phyloP scores from a whole-genome alignment of 2,797 vertebrate genomes.

The Gymnopithys bicolor region DNA sequence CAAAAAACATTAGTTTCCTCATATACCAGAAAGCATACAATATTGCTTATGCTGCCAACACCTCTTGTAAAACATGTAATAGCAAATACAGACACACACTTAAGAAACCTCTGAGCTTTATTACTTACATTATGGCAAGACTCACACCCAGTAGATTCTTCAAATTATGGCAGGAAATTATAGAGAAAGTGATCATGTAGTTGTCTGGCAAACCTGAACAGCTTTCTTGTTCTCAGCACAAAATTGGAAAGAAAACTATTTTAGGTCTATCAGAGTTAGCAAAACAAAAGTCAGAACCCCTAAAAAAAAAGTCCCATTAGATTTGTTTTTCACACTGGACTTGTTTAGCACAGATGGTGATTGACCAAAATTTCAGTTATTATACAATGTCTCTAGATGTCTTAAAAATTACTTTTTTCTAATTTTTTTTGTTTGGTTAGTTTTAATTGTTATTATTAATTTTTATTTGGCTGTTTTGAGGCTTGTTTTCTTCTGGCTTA shows the following conservation, averaged over 20 bases:
- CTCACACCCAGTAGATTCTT: neutral
- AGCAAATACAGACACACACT: neutral
- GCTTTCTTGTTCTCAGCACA: neutral
- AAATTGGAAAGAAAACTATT: neutral
- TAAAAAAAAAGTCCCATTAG: neutral
- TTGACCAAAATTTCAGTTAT: neutral
- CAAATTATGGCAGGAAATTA: neutral
- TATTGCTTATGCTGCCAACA: neutral
- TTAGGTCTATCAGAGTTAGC: neutral
- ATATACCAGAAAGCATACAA: neutral
- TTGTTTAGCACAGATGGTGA: neutral
- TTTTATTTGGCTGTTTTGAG: neutral
- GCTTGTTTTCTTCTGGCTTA: neutral
- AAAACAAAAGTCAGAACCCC: neutral
- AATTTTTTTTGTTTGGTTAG: neutral
- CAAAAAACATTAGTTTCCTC: neutral
- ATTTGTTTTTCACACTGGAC: neutral
- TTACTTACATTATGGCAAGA: neutral
- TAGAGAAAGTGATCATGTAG: neutral
- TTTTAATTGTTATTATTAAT: neutral
- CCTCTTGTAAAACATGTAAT: neutral
- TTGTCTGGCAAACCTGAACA: neutral
- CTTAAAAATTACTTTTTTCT: neutral
- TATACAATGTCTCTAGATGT: neutral
- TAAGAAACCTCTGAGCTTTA: neutral